Evolutionary conservation across 2,113 vertebrate genomes (phyloP).

Genomic region (Callipepla californica): DNA sequence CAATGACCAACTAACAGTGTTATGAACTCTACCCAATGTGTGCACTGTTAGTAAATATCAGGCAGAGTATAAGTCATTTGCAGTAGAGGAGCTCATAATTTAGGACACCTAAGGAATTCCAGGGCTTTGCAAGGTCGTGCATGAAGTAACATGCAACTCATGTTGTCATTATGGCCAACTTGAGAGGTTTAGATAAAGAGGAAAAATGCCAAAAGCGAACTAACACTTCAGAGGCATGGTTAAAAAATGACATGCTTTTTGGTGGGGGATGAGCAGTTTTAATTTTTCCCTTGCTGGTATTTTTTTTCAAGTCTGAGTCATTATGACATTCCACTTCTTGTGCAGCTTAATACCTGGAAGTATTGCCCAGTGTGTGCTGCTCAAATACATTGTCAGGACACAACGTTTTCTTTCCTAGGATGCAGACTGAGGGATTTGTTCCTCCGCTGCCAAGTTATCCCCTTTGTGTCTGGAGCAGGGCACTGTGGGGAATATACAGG

Average conservation of each 20-base stretch:
- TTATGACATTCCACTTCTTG: conserved; percentile 8
- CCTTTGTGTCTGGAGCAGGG: conserved; percentile 25
- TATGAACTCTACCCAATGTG: not conserved
- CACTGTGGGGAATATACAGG: not conserved
- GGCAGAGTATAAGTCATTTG: conserved; percentile 16
- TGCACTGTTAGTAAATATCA: conserved; percentile 11
- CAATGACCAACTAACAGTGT: not conserved
- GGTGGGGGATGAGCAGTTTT: not conserved
- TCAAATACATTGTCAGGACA: not conserved
- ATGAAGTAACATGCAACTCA: conserved; percentile 57
- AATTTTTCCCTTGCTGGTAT: not conserved
- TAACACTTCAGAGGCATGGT: conserved; percentile 61
- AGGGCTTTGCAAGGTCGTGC: conserved; percentile 15
- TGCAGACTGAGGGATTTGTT: not conserved
- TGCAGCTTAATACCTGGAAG: not conserved
- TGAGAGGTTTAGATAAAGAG: conserved; percentile 56
- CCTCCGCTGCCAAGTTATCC: not conserved
- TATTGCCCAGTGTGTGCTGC: not conserved
- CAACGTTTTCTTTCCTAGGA: not conserved
- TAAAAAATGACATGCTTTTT: conserved; percentile 43
- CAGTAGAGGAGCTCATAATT: conserved; percentile 27
- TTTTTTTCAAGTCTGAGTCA: conserved; percentile 6
- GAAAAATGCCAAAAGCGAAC: conserved; percentile 69
- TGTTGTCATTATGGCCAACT: conserved; percentile 62
- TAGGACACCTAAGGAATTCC: conserved; percentile 59